Base-by-base conservation (phyloP, 2,888 invertebrate species). In the Pristionchus maxplancki region DNA sequence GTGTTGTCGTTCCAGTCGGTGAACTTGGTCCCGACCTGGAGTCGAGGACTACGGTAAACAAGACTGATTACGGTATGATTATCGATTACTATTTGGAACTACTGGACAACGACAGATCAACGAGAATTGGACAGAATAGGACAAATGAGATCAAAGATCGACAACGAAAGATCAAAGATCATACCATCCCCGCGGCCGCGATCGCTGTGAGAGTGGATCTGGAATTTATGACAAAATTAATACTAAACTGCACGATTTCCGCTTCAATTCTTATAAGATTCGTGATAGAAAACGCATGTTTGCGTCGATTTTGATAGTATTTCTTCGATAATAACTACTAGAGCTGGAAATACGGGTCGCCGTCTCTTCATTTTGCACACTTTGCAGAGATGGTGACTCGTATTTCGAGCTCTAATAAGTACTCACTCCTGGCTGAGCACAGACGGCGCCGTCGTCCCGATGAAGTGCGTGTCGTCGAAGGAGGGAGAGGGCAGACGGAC, bases 1-100 rank as follows among this genome's bases (percentile, higher is more conserved):
- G 85, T 85, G 64, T 85, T 34, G 62, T 24, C 40, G 11, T 34
- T 28, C 85, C 85, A 85, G 44, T 85, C 85, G 85, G 58, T 58
- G 48, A 85, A 85, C n/a, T 40, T 83, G 34, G 82, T 83, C 1
- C 82, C 82, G n/a, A 48, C 44, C 78, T 78, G 44, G 64, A n/a
- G 4, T 17, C 28, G 64, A 64, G 64, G 28, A 28, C 28, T 64
- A 64, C 64, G 64, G 64, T 64, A 64, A 74, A n/a, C 40, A n/a
- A 11, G 8, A 34, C 4, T 34, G 71, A 37, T 37, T 71, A 71
- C 71, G 20, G 71, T 34, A 28, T n/a, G 4, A 31, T 24, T 6
- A 58, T 58, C 58, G 20, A 58, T 5, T 71, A 37, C 15, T 9
- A 37, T 37, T 6, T 8, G 24, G 20, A 3, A 20, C 71, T 71